Conservation (phyloP, 2,113 vertebrate genomes). For the Brachionichthys hirsutus region DNA sequence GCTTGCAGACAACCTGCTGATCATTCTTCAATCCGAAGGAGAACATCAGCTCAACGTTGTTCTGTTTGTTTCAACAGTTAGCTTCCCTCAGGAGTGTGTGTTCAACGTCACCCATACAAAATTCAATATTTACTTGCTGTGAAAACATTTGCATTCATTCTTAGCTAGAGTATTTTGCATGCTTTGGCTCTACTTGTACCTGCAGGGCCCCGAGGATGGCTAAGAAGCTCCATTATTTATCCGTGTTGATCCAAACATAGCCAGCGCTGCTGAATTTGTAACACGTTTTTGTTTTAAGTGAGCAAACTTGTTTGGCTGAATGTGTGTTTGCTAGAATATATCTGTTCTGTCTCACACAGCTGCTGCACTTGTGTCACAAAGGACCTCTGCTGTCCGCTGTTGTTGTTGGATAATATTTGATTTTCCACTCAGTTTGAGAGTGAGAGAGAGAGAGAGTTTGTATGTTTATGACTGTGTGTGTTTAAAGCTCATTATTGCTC, state of each 20-base stretch:
- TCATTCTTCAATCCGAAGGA: too few relatives aligned
- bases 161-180: too few relatives aligned
- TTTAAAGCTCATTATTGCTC: too few relatives aligned
- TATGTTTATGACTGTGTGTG: too few relatives aligned
- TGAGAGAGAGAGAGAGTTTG: background rate
- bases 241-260: conserved; percentile 27
- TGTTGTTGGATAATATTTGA: conserved; percentile 65
- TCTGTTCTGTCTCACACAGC: conserved; percentile 41
- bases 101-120: too few relatives aligned
- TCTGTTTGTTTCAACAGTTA: too few relatives aligned
- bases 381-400: conserved; percentile 31
- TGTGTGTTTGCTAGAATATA: conserved; percentile 50
- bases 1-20: background rate
- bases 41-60: too few relatives aligned
- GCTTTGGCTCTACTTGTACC: too few relatives aligned
- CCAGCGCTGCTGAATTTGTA: conserved; percentile 20
- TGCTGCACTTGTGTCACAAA: conserved; percentile 28
- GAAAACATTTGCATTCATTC: too few relatives aligned
- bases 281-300: conserved; percentile 6
- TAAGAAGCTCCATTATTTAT: conserved; percentile 4
- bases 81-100: too few relatives aligned
- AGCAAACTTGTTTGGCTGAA: conserved; percentile 15
- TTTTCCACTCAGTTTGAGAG: conserved; percentile 41
- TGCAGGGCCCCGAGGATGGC: background rate
- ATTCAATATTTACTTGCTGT: too few relatives aligned